Percentiles rank a stretch among this genome's conserved stretches.
These are phyloP conservation scores for Heliangelus exortis DNA, from an alignment of 2,797 vertebrate genomes.

Conservation along the genomic window DNA sequence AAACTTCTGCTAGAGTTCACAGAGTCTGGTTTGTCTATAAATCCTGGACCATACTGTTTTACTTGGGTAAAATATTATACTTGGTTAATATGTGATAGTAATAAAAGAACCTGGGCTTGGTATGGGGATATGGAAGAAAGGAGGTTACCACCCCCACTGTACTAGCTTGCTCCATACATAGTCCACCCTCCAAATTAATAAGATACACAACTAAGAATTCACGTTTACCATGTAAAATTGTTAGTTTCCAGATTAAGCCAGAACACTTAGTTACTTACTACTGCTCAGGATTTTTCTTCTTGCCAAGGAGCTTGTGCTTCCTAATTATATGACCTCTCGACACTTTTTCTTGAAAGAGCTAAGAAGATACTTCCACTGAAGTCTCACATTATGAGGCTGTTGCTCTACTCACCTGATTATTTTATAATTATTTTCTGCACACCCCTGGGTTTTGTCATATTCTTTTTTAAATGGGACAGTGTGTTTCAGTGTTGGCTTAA, in stretches of 20 bases:
- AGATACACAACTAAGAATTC: background rate
- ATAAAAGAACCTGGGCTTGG: background rate
- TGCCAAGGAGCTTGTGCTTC: background rate
- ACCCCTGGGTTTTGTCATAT: background rate
- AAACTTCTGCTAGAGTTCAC: background rate
- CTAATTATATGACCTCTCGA: background rate
- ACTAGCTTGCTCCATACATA: background rate
- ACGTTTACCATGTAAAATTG: background rate
- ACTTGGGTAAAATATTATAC: background rate
- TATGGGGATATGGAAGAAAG: background rate
- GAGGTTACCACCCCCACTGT: background rate
- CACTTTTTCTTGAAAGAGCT: background rate
- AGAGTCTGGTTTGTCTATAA: background rate
- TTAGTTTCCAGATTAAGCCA: background rate
- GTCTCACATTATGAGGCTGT: background rate
- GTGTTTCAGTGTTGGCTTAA: background rate
- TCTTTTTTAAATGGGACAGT: background rate
- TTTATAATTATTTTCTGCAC: background rate
- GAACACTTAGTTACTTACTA: background rate
- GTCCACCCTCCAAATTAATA: background rate
- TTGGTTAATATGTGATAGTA: background rate
- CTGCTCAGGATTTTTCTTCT: background rate
- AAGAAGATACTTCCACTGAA: background rate
- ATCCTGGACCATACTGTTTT: background rate
- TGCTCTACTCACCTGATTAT: background rate